Evolutionary conservation across 2,113 vertebrate species (phyloP), one percentile per base, ranked within the genome.

Genomic region (Petaurus breviceps): DNA sequence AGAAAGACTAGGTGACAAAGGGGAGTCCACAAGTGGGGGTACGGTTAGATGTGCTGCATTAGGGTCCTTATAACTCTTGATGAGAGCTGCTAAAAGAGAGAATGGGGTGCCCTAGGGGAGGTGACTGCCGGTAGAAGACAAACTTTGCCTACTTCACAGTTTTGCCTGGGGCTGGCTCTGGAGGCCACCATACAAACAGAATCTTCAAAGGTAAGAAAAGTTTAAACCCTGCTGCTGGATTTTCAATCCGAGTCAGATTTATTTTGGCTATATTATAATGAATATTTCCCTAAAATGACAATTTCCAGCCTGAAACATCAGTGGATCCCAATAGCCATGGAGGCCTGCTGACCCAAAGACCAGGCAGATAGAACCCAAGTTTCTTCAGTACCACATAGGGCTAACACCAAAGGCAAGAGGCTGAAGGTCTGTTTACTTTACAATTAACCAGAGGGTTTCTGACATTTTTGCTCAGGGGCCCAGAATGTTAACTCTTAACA

Each of bases 401-500:
- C 52, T 47, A 37, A 26, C 91, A 9, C 57, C 57, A 84, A 84
- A 43, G 68, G 37, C 93, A 95, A 93, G 57, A 90, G 8, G 19
- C 89, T n/a, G n/a, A 25, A 92, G n/a, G 93, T 96, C 94, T 77
- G 43, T 37, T 55, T 94, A 52, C 50, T 97, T 93, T 49, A 61
- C 95, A 92, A 96, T 94, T 93, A 97, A 94, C 68, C 25, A 95
- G 54, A 95, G 68, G 96, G 84, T 95, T 37, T 8, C n/a, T 84
- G 68, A 84, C 68, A 43, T 43, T 84, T 96, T 96, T 95, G 51
- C 94, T 94, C 93, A 93, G 25, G n/a, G 55, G 31, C 97, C 91
- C 26, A 95, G 89, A 95, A 96, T 95, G 95, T 95, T 94, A 94
- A 97, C 96, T 92, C 96, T 95, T 0, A 12, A 98, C 96, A 97